A percentile compares a stretch with the other conserved stretches of the same genome.
These are phyloP conservation scores for Chaetorhynchus papuensis DNA, from an alignment of 2,113 vertebrate genomes.

Conservation along the genomic window DNA sequence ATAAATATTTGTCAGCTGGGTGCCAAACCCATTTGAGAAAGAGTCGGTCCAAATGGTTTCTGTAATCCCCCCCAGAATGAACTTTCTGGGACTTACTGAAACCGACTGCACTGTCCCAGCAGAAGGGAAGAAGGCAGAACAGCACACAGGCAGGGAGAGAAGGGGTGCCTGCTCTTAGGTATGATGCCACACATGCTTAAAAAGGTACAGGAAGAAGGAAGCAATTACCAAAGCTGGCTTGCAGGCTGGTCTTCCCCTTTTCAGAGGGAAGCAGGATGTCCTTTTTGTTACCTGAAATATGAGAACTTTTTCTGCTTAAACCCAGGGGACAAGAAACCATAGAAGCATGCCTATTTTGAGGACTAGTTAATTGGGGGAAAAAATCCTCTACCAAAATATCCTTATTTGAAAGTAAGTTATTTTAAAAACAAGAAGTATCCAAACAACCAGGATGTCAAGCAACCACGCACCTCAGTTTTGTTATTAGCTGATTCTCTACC, in stretches of 20 bases:
- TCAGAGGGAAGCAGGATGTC: not conserved
- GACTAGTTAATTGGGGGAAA: not conserved
- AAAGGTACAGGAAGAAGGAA: not conserved
- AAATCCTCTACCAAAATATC: not conserved
- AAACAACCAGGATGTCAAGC: not conserved
- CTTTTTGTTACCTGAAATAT: not conserved
- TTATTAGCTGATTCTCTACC: not conserved
- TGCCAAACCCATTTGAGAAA: not conserved
- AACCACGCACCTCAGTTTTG: not conserved
- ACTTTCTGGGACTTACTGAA: not conserved
- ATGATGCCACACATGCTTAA: not conserved
- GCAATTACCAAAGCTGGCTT: not conserved
- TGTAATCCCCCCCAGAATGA: not conserved
- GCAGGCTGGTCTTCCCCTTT: not conserved
- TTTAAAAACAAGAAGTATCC: not conserved
- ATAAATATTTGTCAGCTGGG: not conserved
- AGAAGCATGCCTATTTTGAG: not conserved
- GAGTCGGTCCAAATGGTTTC: not conserved
- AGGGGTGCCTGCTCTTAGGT: not conserved
- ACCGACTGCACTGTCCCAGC: rapidly evolving
- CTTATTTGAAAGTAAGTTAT: not conserved
- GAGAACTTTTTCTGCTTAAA: not conserved
- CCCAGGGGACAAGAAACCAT: not conserved
- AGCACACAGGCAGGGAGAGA: not conserved
- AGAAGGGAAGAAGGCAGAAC: not conserved